phyloP scores from a whole-genome alignment of 2,888 invertebrate species.

The Leptopilina syphax region DNA sequence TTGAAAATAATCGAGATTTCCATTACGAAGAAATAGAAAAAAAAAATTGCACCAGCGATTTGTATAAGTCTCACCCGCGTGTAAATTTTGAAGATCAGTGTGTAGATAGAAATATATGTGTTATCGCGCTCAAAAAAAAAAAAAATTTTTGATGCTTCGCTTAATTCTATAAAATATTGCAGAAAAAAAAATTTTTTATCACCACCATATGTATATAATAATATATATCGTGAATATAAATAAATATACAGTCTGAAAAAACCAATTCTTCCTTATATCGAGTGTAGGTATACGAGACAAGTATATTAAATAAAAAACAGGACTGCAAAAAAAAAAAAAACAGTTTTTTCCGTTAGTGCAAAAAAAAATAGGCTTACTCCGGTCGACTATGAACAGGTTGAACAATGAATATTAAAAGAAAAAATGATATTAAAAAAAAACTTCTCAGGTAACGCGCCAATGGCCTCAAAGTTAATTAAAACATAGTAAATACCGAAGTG shows the following conservation, averaged over 20 bases:
- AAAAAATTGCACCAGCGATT: conserved; percentile 47
- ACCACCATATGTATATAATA: neutral
- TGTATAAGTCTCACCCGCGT: conserved; percentile 44
- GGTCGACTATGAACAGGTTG: conserved; percentile 35
- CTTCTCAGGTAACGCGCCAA: conserved; percentile 33
- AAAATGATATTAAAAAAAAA: conserved; percentile 16
- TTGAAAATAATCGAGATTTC: conserved; percentile 45
- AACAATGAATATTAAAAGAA: conserved; percentile 25
- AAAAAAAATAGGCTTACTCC: neutral
- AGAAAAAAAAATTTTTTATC: neutral
- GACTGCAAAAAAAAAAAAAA: conserved; percentile 4
- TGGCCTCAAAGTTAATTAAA: conserved; percentile 38
- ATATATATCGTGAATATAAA: neutral
- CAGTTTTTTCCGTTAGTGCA: neutral
- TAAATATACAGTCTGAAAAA: neutral
- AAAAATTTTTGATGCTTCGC: neutral
- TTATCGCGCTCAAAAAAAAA: conserved; percentile 16
- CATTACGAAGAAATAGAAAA: conserved; percentile 13
- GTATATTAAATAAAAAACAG: neutral
- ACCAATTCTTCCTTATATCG: conserved; percentile 11
- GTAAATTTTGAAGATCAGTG: conserved; percentile 48
- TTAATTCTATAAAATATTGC: neutral
- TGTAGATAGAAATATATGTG: conserved; percentile 12
- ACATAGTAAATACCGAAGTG: conserved; percentile 39
- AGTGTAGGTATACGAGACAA: conserved; percentile 25